These are phyloP conservation scores for Salticus scenicus DNA, from an alignment of 2,888 invertebrate species.

Conservation along the genomic window DNA sequence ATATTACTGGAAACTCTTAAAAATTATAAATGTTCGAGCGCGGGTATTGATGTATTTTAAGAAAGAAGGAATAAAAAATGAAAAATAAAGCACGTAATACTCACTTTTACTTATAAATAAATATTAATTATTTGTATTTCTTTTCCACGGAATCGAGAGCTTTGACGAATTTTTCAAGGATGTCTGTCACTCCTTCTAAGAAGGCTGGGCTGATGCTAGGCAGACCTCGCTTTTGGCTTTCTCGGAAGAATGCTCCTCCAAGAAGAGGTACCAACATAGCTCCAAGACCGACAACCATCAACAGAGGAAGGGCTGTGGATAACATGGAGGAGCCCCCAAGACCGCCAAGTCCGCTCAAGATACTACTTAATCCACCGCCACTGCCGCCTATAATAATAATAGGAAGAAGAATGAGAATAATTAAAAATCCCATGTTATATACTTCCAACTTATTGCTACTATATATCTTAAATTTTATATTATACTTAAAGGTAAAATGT, in stretches of 20 bases:
- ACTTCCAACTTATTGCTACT: too few species aligned
- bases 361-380: slow-evolving; percentile 51
- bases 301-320: slow-evolving; percentile 57
- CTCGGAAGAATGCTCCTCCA: slow-evolving; percentile 66
- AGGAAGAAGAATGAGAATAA: too few species aligned
- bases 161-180: slow-evolving; percentile 71
- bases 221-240: slow-evolving; percentile 65
- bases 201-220: slow-evolving; percentile 69
- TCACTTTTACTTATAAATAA: too few species aligned
- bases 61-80: too few species aligned
- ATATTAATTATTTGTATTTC: slow-evolving; percentile 58
- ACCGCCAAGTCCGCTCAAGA: slow-evolving; percentile 55
- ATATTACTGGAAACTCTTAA: too few species aligned
- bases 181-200: slow-evolving; percentile 71
- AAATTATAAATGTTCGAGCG: too few species aligned
- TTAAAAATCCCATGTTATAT: too few species aligned
- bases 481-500: too few species aligned
- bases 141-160: slow-evolving; percentile 72
- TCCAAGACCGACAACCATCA: slow-evolving; percentile 64
- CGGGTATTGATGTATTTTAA: too few species aligned
- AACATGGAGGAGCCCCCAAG: slow-evolving; percentile 47
- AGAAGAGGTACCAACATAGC: slow-evolving; percentile 65
- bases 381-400: slow-evolving; percentile 29
- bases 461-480: too few species aligned
- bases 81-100: too few species aligned